Evolutionary conservation across 2,888 invertebrate species (phyloP), one percentile per base, ranked within the genome.

Genomic region (Mythimna impura): DNA sequence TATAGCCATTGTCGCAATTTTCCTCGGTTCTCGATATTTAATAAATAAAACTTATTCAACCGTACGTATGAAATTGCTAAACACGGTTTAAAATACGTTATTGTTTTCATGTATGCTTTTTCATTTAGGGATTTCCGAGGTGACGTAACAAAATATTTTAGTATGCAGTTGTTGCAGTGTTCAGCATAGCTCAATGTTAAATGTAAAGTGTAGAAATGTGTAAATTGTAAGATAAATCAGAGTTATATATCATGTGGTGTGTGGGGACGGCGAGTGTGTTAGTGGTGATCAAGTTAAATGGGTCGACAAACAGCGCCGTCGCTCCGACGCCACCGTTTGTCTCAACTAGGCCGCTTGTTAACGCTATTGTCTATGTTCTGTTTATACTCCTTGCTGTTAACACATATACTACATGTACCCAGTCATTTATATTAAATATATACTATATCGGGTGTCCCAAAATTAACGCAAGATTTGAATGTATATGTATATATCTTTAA

Each of bases 281-380:
- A 83, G 85, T 85, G 86, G 84, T 90, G 90, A 92, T 93, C 91
- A 90, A 88, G 89, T 90, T 92, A 94, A 94, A 94, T 94, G 91
- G 93, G 92, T 91, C 92, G 91, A 89, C 89, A 90, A 89, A 90
- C 89, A 89, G 83, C 82, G 86, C 83, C 89, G 91, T 79, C 92
- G 89, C 87, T 90, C 90, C 91, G 93, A 90, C 92, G 93, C 90
- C 92, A 89, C 88, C 91, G 90, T 91, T 91, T 91, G 90, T 90
- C 91, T 90, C 92, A 95, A 94, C 94, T 94, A 93, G 95, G 94
- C 92, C 94, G 92, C 89, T 95, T 93, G 93, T 95, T 95, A 94
- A 91, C 92, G 89, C 93, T 88, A 93, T 93, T 93, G 93, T 94
- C 90, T 92, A 86, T 86, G 87, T 88, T 89, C 88, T 91, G 91